These are phyloP conservation scores for Caerostris darwini DNA, from an alignment of 1,140 invertebrate genomes.

Conservation along the genomic window DNA sequence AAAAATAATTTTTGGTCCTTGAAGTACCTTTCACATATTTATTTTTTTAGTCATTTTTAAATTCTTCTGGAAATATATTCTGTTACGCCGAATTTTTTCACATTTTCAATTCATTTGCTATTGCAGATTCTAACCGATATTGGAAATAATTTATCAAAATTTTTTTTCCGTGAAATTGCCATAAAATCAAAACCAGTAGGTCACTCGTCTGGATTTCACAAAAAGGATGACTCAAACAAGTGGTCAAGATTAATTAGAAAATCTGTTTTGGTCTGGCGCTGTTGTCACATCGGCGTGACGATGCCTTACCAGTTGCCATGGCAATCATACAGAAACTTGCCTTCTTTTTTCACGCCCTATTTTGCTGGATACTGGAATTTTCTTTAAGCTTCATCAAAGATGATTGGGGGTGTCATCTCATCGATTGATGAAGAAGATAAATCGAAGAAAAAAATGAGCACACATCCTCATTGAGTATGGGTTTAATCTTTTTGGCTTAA, in stretches of 20 bases:
- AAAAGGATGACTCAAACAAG: neutral
- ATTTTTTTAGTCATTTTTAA: too few relatives aligned
- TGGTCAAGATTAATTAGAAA: conserved; percentile 56
- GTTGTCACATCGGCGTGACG: neutral
- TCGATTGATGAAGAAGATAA: neutral
- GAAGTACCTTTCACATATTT: too few relatives aligned
- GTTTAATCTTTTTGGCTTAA: conserved; percentile 13
- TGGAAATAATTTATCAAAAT: neutral
- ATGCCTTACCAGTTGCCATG: neutral
- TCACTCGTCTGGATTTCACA: conserved; percentile 10
- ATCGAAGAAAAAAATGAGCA: neutral
- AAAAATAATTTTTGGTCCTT: too few relatives aligned
- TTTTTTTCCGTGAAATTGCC: neutral
- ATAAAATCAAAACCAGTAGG: conserved; percentile 21
- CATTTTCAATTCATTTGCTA: too few relatives aligned
- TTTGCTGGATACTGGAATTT: conserved; percentile 9
- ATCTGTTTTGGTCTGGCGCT: conserved; percentile 27
- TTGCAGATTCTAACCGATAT: too few relatives aligned
- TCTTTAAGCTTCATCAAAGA: neutral
- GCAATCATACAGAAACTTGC: neutral
- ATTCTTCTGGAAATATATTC: too few relatives aligned
- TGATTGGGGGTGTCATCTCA: neutral
- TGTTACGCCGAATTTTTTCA: too few relatives aligned
- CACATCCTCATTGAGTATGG: neutral
- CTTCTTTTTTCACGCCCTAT: conserved; percentile 6